Evolutionary conservation across 2,113 vertebrate genomes (phyloP), one percentile per base, ranked within the genome.

Genomic region (Girardinichthys multiradiatus): DNA sequence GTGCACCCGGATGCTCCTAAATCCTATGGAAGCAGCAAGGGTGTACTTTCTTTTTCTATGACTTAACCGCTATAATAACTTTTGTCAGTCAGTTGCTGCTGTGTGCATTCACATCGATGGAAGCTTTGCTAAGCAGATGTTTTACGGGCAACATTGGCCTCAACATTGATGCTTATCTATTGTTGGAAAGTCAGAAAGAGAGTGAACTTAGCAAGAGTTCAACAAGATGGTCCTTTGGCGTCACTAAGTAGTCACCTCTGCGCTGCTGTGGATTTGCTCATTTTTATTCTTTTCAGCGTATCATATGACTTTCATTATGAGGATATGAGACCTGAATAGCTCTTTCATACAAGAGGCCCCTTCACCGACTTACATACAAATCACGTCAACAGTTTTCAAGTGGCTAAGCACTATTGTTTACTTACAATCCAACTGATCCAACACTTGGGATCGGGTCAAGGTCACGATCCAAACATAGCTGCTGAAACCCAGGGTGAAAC

Each of bases 101-200:
- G 3, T n/a, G n/a, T n/a, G n/a, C n/a, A n/a, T n/a, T n/a, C n/a
- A n/a, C n/a, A n/a, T n/a, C n/a, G 15, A 61, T 39, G 63, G 17
- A 59, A 66, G 68, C 70, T 73, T 83, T 72, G 42, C 62, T 77
- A 57, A 12, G 24, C 27, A 57, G 51, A 27, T 7, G 45, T 77
- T 83, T 77, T 54, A 71, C 60, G 72, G 79, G 72, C 35, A 74
- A 74, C 69, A 67, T 0, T 42, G 67, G 74, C 74, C 64, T 75
- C 51, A 68, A 39, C 79, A 35, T 24, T 0, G 78, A 76, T 67
- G 62, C 57, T 78, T 83, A 65, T 69, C 59, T 74, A 27, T 74
- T 74, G 70, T 39, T 59, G 73, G 27, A 29, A n/a, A 57, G 27
- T 57, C 35, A 60, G 54, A 0, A 33, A 64, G 66, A 29, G 59